A percentile compares a stretch with the other conserved stretches of the same genome.
Conservation (phyloP, 2,888 invertebrate species). For the Cecidostiba fungosa region DNA sequence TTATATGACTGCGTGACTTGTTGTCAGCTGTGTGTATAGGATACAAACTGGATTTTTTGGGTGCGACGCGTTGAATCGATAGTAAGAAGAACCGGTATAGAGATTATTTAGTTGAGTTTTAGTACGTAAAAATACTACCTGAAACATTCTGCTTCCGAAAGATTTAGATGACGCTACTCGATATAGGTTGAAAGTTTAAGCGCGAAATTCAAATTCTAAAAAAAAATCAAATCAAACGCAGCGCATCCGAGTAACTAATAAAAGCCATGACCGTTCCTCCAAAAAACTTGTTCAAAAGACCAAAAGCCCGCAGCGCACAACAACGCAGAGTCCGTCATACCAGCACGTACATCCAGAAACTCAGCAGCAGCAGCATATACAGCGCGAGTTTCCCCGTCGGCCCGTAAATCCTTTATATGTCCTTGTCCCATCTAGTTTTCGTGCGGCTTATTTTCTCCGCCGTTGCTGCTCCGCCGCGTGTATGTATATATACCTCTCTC, state of each 20-base stretch:
- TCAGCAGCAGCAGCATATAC: not conserved
- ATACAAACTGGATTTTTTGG: not conserved
- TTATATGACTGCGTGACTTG: not conserved
- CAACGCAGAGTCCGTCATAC: not conserved
- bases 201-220: no score
- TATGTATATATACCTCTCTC: constrained; percentile 33
- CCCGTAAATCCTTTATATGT: constrained; percentile 32
- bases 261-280: not conserved
- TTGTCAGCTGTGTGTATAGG: not conserved
- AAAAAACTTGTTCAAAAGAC: not conserved
- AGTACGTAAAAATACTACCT: no score
- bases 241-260: not conserved
- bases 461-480: not conserved
- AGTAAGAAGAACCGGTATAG: no score
- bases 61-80: not conserved
- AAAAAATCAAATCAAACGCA: no score
- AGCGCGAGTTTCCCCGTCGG: not conserved
- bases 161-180: no score
- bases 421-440: constrained; percentile 49
- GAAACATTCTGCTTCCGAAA: no score
- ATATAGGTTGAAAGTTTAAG: no score
- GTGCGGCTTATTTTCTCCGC: constrained; percentile 27
- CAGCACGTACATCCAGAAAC: not conserved
- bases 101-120: no score
- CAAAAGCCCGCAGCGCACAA: no score